Percentiles rank a stretch among this genome's conserved stretches.
phyloP scores from a whole-genome alignment of 2,113 vertebrate species.

The Silurus asotus region DNA sequence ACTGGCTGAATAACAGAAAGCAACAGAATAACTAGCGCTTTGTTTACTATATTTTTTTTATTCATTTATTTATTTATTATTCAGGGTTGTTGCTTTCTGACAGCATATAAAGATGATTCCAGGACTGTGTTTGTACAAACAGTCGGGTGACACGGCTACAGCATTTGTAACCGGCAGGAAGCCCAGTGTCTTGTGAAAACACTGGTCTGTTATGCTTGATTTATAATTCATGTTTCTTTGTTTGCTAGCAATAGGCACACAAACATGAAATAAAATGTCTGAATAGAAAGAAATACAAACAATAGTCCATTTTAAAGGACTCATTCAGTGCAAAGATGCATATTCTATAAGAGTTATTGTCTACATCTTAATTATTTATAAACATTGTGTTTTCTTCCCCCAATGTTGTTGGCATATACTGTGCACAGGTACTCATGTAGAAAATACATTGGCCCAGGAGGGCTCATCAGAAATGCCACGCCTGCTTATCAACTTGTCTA shows the following conservation, averaged over 20 bases:
- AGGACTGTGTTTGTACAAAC: constrained; percentile 56
- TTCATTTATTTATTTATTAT: too few species aligned
- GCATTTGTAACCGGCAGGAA: constrained; percentile 57
- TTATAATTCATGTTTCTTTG: constrained; percentile 61
- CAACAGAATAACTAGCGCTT: constrained; percentile 15
- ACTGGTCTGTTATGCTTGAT: constrained; percentile 57
- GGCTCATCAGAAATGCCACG: constrained; percentile 59
- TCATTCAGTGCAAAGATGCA: not conserved
- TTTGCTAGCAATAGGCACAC: not conserved
- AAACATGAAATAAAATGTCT: constrained; percentile 48
- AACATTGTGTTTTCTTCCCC: not conserved
- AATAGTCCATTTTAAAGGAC: not conserved
- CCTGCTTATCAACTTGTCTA: constrained; percentile 45
- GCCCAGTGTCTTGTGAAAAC: constrained; percentile 49
- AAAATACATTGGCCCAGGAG: constrained; percentile 55
- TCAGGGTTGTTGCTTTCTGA: constrained; percentile 19
- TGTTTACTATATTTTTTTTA: not conserved
- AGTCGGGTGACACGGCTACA: not conserved
- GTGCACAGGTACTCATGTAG: constrained; percentile 48
- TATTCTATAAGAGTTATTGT: not conserved
- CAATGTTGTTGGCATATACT: not conserved
- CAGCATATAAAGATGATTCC: constrained; percentile 48
- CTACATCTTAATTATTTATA: not conserved
- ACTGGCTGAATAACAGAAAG: constrained; percentile 17
- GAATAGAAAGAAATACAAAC: not conserved